Conservation (phyloP, 2,888 invertebrate genomes). For the Brachypterus glaber region DNA sequence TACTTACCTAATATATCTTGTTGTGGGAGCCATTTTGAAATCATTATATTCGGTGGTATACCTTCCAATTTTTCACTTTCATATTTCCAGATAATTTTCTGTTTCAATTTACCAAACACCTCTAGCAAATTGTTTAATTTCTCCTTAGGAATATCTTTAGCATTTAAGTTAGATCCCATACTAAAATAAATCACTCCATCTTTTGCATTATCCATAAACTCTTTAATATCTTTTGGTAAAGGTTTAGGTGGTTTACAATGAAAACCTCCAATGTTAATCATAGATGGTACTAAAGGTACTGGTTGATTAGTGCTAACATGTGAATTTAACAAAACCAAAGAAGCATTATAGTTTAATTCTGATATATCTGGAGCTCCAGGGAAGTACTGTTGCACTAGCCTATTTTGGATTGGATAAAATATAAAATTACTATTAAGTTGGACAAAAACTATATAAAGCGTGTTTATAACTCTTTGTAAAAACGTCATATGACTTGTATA, state of each 20-base stretch:
- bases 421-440: constrained; percentile 9
- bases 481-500: constrained; percentile 42
- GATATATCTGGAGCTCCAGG: constrained; percentile 25
- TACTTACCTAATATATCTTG: constrained; percentile 28
- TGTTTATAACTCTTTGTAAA: constrained; percentile 44
- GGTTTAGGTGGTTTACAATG: constrained; percentile 35
- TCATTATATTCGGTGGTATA: constrained; percentile 37
- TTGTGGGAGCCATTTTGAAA: constrained; percentile 33
- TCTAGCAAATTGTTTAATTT: constrained; percentile 46
- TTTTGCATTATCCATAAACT: constrained; percentile 43
- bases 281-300: constrained; percentile 46
- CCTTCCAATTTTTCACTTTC: constrained; percentile 42
- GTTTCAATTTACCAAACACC: constrained; percentile 49
- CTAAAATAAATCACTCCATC: constrained; percentile 50
- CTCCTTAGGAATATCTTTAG: constrained; percentile 45
- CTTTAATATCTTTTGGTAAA: constrained; percentile 40
- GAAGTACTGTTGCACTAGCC: constrained; percentile 24
- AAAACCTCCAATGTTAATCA: constrained; percentile 49
- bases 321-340: constrained; percentile 30
- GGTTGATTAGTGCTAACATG: constrained; percentile 46
- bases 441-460: constrained; percentile 15
- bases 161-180: constrained; percentile 51
- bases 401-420: constrained; percentile 19
- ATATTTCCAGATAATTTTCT: constrained; percentile 62
- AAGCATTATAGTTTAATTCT: constrained; percentile 27